Evolutionary conservation across 1,140 invertebrate genomes (phyloP).

Genomic region (Drosophila pandora): DNA sequence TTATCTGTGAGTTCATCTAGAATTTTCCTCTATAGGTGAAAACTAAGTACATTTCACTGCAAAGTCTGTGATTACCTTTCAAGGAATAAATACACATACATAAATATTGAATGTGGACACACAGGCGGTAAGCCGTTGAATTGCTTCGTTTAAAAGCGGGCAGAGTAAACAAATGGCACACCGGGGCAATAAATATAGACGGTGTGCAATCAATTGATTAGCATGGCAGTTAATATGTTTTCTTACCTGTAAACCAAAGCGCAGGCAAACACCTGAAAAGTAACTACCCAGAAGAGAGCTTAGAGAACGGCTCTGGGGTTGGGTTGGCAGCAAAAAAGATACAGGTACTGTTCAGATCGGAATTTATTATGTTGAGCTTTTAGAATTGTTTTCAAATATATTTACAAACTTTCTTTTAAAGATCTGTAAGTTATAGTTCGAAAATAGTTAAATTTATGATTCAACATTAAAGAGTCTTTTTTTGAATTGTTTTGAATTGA

Average conservation of each 20-base stretch:
- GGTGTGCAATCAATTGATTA: conserved; percentile 50
- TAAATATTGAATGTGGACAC: not conserved
- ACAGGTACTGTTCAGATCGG: not conserved
- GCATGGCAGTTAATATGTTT: conserved; percentile 58
- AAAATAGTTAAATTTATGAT: too few species aligned
- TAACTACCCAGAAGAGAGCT: conserved; percentile 4
- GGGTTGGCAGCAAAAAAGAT: not conserved
- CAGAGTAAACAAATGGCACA: conserved; percentile 30
- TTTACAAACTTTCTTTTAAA: too few species aligned
- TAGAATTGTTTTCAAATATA: too few species aligned
- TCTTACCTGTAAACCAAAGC: conserved; percentile 47
- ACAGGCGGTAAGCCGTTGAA: conserved; percentile 18
- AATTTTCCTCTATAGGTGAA: conserved; percentile 20
- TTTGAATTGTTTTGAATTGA: too few species aligned
- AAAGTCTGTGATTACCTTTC: conserved; percentile 15
- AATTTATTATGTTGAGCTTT: too few species aligned
- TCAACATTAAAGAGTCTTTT: too few species aligned
- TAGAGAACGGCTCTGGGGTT: not conserved
- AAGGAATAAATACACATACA: conserved; percentile 25
- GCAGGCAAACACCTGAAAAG: conserved; percentile 36
- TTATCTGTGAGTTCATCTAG: conserved; percentile 20
- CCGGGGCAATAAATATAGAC: conserved; percentile 22
- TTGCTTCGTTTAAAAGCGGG: conserved; percentile 21
- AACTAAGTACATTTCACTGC: not conserved
- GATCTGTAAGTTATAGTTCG: too few species aligned